Base-by-base conservation (phyloP, 1,140 invertebrate genomes). In the Caenorhabditis inopinata region DNA sequence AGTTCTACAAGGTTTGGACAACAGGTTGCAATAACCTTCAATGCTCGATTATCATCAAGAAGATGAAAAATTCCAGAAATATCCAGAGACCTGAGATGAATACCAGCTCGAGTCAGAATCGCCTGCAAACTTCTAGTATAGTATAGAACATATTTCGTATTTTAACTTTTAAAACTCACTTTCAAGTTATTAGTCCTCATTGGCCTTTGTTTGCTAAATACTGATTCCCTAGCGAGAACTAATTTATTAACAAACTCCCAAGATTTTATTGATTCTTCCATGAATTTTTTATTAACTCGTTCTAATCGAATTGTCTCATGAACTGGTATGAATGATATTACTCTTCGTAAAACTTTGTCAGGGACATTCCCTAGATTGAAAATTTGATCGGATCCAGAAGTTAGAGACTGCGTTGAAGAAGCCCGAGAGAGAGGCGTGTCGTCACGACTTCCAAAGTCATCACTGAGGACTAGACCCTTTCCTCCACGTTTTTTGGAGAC, bases 291-390 rank as follows among this genome's bases (percentile, higher is more conserved):
- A 79, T 83, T 86, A 16, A 87, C 86, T 35, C 86, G 42, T 80
- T 88, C 87, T 11, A 87, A 42, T 14, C 85, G 76, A n/a, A 88
- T 85, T 25, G 85, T 83, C 51, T 88, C 87, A 14, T 87, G 46
- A 6, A 84, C 77, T 5, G 79, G 77, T 6, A 85, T 32, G 58
- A 83, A 79, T 16, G 79, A 75, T 21, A 88, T 79, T n/a, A 88
- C 80, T 23, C 80, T 42, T 35, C 86, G 75, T 0, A 87, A 23
- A 45, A 77, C 88, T 25, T 68, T 62, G 1, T 80, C 29, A 2
- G 86, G 86, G 4, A 87, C 25, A 21, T 83, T 21, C 27, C 42
- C 62, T 5, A 77, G 11, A 53, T 47, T 53, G 76, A 53, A 47
- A 2, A 7, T 7, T 38, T 58, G 46, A 16, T 77, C 25, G 3